Conservation (phyloP, 2,797 vertebrate genomes). For the Notolepis coatsorum region DNA sequence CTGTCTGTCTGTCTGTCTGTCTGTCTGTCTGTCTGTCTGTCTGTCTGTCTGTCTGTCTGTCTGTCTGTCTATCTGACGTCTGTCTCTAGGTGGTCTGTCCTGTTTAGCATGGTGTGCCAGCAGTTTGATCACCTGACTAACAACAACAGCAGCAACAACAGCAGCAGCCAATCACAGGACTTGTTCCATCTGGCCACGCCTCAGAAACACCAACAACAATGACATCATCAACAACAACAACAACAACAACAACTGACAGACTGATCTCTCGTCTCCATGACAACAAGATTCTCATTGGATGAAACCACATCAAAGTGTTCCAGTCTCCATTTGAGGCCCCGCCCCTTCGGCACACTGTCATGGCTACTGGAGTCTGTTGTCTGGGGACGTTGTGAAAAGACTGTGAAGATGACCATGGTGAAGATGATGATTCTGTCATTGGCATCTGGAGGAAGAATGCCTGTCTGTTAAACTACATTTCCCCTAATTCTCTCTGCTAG, state of each 20-base stretch:
- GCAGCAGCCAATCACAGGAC: conserved; percentile 72
- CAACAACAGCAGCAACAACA: no score
- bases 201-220: conserved; percentile 47
- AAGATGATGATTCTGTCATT: conserved; percentile 33
- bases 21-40: no score
- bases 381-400: conserved; percentile 64
- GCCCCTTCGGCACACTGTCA: conserved; percentile 49
- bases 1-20: no score
- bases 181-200: conserved; percentile 73
- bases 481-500: conserved; percentile 68
- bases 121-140: conserved; percentile 53
- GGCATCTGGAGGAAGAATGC: conserved; percentile 49
- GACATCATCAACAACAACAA: conserved; percentile 59
- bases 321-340: no score
- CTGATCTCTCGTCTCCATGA: conserved; percentile 49
- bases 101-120: no score
- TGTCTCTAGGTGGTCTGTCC: no score
- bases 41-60: not conserved
- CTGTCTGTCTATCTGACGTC: no score
- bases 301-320: no score
- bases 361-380: conserved; percentile 37
- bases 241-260: conserved; percentile 34
- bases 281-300: conserved; percentile 30
- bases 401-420: conserved; percentile 29
- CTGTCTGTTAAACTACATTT: conserved; percentile 49